Evolutionary conservation across 1,140 invertebrate genomes (phyloP), one percentile per base, ranked within the genome.

Genomic region (Drosophila tristis): DNA sequence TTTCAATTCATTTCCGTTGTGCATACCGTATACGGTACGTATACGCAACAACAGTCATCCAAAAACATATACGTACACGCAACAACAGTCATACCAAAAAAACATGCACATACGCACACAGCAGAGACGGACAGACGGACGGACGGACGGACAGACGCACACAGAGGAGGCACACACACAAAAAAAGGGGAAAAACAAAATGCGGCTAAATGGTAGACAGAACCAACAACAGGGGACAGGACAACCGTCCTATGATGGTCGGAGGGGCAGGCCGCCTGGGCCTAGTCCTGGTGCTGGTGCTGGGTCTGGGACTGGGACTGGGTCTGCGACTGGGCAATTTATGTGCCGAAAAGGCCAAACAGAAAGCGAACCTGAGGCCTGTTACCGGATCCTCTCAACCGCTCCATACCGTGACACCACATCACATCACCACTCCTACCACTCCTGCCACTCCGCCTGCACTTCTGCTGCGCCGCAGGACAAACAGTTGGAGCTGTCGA

Each of bases 1-100:
- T 87, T 87, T 87, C 82, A 87, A 87, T 87, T 87, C 82, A 87
- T 87, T 89, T 87, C 84, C 82, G 82, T 87, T 84, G 80, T 84
- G 75, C 80, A 84, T 75, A 72, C 80, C 66, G 66, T 31, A 51
- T 62, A 55, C 54, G 44, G 31, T 59, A 23, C 29, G 48, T 59
- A 51, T 48, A 15, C 25, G 47, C 16, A 31, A 15, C 39, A 23
- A 56, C 71, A 58, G 54, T 51, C 67, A 56, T 48, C 16, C 39
- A 35, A 61, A 58, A 42, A 61, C 59, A 42, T 9, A 56, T 45
- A 60, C 42, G 29, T 45, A 47, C 54, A 62, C 42, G 23, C 26
- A 29, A 43, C 60, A 47, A 63, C 73, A 74, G 60, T 47, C 75
- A 55, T 35, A n/a, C 55, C 20, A 60, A 62, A 53, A 53, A 45